Evolutionary conservation across 2,797 vertebrate species (phyloP).

Genomic region (Gambusia yucatana): DNA sequence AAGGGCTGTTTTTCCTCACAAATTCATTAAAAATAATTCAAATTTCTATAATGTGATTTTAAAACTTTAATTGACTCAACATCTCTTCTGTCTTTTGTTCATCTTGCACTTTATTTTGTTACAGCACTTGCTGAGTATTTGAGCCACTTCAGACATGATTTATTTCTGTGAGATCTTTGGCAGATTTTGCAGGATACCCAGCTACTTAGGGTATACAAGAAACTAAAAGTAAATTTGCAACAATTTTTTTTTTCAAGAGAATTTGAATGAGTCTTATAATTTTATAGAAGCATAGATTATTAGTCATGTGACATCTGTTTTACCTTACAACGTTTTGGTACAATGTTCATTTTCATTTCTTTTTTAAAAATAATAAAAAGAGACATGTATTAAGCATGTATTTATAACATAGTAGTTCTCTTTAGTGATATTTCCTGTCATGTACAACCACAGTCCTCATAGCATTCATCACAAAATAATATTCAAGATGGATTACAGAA

Average conservation of each 20-base stretch:
- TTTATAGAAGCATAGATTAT: background rate
- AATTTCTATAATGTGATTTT: background rate
- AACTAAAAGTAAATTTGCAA: background rate
- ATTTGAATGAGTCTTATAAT: background rate
- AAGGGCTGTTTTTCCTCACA: background rate
- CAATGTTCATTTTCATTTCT: background rate
- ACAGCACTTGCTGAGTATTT: background rate
- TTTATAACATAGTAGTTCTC: background rate
- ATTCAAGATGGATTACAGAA: background rate
- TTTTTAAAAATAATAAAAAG: background rate
- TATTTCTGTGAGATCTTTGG: background rate
- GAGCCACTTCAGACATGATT: background rate
- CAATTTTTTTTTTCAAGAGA: background rate
- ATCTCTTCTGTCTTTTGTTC: background rate
- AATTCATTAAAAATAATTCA: background rate
- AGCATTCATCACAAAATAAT: background rate
- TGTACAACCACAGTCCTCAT: background rate
- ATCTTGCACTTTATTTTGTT: background rate
- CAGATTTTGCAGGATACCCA: background rate
- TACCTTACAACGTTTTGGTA: background rate
- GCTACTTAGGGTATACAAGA: background rate
- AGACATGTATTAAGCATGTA: background rate
- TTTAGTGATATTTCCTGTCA: background rate
- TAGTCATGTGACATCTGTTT: background rate
- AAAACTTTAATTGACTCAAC: background rate